phyloP scores from a whole-genome alignment of 1,140 invertebrate genomes.

The Halictus rubicundus region DNA sequence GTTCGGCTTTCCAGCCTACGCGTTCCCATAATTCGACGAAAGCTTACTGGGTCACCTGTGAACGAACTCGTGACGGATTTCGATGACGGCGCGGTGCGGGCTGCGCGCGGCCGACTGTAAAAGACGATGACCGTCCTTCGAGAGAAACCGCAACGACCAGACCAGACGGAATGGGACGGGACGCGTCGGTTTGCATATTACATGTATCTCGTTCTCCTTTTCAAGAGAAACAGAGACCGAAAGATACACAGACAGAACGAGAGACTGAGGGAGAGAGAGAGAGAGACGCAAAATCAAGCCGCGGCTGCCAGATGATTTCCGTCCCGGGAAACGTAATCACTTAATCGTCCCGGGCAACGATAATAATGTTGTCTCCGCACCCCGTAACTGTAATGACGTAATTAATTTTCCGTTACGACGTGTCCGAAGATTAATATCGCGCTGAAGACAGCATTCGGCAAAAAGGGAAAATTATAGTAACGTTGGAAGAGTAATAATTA shows the following conservation, averaged over 20 bases:
- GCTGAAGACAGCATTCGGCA: neutral
- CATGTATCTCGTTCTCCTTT: conserved; percentile 14
- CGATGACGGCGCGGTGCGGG: conserved; percentile 2
- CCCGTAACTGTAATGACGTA: neutral
- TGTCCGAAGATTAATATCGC: neutral
- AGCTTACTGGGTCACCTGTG: conserved; percentile 57
- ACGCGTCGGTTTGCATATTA: neutral
- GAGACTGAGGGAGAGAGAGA: neutral
- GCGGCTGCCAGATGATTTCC: neutral
- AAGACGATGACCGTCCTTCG: conserved; percentile 35
- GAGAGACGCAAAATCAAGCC: neutral
- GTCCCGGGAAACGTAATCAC: neutral
- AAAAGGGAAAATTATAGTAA: conserved; percentile 23
- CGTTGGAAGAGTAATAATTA: conserved; percentile 19
- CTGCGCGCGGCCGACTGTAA: neutral
- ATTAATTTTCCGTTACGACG: conserved; percentile 7
- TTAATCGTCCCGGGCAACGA: neutral
- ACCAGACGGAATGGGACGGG: no score
- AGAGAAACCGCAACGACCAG: neutral
- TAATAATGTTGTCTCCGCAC: conserved; percentile 2
- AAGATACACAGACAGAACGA: no score
- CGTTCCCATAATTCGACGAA: conserved; percentile 63
- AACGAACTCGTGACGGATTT: conserved; percentile 30
- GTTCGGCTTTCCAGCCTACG: conserved; percentile 47
- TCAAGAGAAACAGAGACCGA: neutral